Base-by-base conservation (phyloP, 2,797 vertebrate genomes). In the Erpetoichthys calabaricus region DNA sequence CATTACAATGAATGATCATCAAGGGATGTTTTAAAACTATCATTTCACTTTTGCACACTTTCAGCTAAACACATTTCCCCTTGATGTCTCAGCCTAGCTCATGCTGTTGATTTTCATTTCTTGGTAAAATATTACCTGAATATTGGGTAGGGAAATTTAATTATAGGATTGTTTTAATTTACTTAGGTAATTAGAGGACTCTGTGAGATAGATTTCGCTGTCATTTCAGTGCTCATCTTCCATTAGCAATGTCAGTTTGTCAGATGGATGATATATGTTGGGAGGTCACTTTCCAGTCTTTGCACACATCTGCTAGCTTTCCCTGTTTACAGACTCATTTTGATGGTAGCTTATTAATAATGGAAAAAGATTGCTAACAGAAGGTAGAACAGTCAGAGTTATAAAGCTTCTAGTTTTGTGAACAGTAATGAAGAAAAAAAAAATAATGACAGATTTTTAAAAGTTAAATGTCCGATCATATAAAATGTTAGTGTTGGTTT, bases 181-280 rank as follows among this genome's bases (percentile, higher is more conserved):
- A 74, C 73, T 65, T 68, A 72, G 65, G 68, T 73, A 65, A 61
- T 73, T 72, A 74, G 76, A 69, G 69, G 63, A 70, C 66, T 65
- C 65, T 73, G 70, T 57, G 69, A 76, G 77, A 78, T 68, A 68
- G 74, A 80, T 82, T 77, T 68, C 73, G 70, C 74, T 74, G 77
- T 81, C 78, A 72, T 66, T 57, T 63, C 61, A 61, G 43, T 57
- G 62, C 63, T 60, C 67, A 62, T 68, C 61, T 64, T 62, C 71
- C 56, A 70, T 79, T 79, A 80, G 74, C 71, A 72, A 80, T 73
- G 75, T 63, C 60, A 63, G 70, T 25, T 67, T 79, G 73, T 78
- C 63, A 56, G 59, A 42, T 57, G 60, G 68, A 50, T 77, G 79
- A 80, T 77, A 65, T 77, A 77, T 78, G 75, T 71, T 70, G 63